A percentile compares a stretch with the other conserved stretches of the same genome.
phyloP scores from a whole-genome alignment of 2,113 vertebrate genomes.

The Aythya baeri region DNA sequence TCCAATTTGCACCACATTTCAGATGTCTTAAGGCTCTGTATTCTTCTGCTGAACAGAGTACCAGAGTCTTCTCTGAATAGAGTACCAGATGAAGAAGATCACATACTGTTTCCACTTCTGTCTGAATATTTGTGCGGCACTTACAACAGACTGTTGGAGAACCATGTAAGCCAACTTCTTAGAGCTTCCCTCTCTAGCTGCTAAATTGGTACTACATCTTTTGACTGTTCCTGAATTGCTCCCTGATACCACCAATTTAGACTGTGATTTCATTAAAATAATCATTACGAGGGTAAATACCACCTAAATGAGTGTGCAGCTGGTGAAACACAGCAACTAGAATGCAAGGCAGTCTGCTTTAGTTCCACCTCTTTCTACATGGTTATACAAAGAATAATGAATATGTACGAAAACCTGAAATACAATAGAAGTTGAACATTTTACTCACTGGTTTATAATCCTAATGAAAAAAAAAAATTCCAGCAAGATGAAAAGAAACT shows the following conservation, averaged over 20 bases:
- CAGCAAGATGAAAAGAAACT: constrained; percentile 2
- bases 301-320: background rate
- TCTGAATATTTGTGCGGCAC: background rate
- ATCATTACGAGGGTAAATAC: constrained; percentile 21
- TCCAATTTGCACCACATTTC: background rate
- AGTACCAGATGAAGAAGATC: background rate
- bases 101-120: background rate
- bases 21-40: background rate
- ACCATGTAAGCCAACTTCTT: background rate
- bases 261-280: constrained; percentile 40
- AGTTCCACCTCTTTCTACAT: background rate
- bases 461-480: background rate
- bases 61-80: background rate
- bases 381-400: constrained; percentile 20
- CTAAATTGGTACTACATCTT: background rate
- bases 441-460: constrained; percentile 5
- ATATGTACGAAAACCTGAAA: background rate
- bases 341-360: background rate
- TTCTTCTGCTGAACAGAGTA: background rate
- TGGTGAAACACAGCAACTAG: background rate
- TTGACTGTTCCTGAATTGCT: background rate
- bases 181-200: background rate
- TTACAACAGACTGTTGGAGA: background rate
- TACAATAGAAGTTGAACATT: constrained; percentile 8
- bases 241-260: constrained; percentile 29